Base-by-base conservation (phyloP, 1,140 invertebrate species). In the Bombus difficillimus region DNA sequence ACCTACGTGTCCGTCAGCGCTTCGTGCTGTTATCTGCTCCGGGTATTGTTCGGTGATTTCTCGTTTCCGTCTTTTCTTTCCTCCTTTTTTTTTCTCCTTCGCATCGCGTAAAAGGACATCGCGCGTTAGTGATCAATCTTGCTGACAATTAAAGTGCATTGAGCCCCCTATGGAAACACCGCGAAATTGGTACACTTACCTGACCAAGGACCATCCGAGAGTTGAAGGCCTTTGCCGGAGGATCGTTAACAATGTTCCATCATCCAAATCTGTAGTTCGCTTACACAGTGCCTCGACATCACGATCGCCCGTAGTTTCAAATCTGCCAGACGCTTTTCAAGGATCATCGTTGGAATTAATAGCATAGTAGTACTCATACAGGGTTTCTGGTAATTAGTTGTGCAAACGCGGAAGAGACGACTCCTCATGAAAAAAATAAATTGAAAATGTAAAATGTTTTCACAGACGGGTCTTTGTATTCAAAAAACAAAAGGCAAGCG, bases 1-100 rank as follows among this genome's bases (percentile, higher is more conserved):
- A 92, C 91, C 87, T 89, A 88, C 85, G 37, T 91, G 34, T 82
- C 86, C 78, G 85, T 86, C 81, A 74, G 75, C 82, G 80, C 83
- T 83, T 86, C 76, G 83, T 71, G 41, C 69, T 81, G 90, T 91
- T 91, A 92, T 92, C 90, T 90, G 71, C 86, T 86, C 87, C 71
- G 83, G 77, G 85, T 90, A 92, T 89, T 90, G 87, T 91, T 89
- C 72, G 81, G 81, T 76, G 85, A 87, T 91, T 90, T 75, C 66
- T 85, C 85, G 81, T 89, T 92, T 92, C 87, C 87, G 90, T 85
- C 75, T 90, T 86, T 86, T 76, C 81, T 59, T 68, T 64, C 22
- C 6, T 57, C 25, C n/a, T 22, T 66, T 37, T 12, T 13, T 64
- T 34, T 37, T 2, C 32, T 39, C 39, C 15, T 34, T 32, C 28